Percentiles rank a stretch among this genome's conserved stretches.
These are phyloP conservation scores for Synchiropus splendidus DNA, from an alignment of 2,113 vertebrate genomes.

Conservation along the genomic window DNA sequence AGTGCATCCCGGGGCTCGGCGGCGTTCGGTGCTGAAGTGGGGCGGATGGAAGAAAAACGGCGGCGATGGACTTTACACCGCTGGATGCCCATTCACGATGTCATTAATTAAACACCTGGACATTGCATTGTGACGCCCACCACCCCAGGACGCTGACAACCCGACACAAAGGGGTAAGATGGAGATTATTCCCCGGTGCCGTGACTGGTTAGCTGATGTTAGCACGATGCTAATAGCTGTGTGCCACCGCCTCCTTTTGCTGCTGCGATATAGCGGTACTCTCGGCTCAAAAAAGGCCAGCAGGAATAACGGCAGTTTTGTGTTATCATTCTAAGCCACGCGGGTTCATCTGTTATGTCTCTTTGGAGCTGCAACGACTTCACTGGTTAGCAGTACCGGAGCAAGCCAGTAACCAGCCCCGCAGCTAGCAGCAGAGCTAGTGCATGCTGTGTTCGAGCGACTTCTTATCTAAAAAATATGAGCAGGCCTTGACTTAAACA, in stretches of 20 bases:
- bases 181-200: slow-evolving; percentile 39
- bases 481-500: no score
- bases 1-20: slow-evolving; percentile 73
- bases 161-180: slow-evolving; percentile 58
- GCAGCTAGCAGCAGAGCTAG: no score
- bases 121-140: slow-evolving; percentile 24
- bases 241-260: slow-evolving; percentile 41
- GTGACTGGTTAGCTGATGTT: slow-evolving; percentile 52
- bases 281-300: slow-evolving; percentile 28
- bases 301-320: no score
- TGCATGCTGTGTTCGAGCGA: no score
- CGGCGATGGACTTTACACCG: slow-evolving; percentile 66
- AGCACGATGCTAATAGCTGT: slow-evolving; percentile 48
- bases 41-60: slow-evolving; percentile 72
- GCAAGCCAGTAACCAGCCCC: no score
- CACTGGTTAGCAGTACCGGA: no score
- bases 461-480: no score
- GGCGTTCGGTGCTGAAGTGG: slow-evolving; percentile 77
- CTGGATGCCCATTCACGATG: slow-evolving; percentile 49
- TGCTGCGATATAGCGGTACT: slow-evolving; percentile 37
- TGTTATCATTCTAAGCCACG: no score
- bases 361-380: no score
- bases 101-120: slow-evolving; percentile 34
- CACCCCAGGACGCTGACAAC: slow-evolving; percentile 52
- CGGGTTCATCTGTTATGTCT: no score